phyloP scores from a whole-genome alignment of 2,888 invertebrate species.

The Hirudinaria manillensis region DNA sequence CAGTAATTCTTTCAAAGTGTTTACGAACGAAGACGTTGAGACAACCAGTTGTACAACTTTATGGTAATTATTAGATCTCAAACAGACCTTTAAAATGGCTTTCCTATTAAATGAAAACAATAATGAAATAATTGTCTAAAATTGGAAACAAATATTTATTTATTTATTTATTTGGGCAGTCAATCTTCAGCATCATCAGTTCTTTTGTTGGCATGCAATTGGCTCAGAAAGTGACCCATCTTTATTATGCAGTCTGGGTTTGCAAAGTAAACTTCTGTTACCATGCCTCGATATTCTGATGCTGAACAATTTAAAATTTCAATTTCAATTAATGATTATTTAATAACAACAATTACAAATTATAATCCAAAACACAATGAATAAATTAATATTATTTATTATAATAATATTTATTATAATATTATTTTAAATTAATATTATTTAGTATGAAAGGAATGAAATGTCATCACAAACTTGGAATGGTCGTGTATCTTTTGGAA shows the following conservation, averaged over 20 bases:
- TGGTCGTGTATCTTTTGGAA: conserved; percentile 26
- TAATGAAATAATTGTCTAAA: not conserved
- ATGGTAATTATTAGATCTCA: no score
- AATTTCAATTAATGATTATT: not conserved
- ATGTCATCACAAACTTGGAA: conserved; percentile 42
- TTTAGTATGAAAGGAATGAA: no score
- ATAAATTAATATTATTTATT: no score
- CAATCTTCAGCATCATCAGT: conserved; percentile 1
- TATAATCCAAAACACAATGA: no score
- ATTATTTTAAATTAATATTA: no score
- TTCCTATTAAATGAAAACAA: no score
- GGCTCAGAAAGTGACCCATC: conserved; percentile 37
- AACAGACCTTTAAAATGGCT: no score
- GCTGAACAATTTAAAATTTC: not conserved
- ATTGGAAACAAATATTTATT: not conserved
- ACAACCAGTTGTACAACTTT: no score
- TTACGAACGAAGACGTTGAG: no score
- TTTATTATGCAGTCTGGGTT: conserved; percentile 37
- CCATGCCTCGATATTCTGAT: conserved; percentile 35
- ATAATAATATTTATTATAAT: no score
- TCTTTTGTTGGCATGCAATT: conserved; percentile 30
- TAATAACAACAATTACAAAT: conserved; percentile 30
- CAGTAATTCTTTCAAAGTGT: no score
- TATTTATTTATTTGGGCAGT: not conserved
- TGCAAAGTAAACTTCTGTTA: conserved; percentile 34